Conservation (phyloP, 2,113 vertebrate species). For the Leuciscus idus region DNA sequence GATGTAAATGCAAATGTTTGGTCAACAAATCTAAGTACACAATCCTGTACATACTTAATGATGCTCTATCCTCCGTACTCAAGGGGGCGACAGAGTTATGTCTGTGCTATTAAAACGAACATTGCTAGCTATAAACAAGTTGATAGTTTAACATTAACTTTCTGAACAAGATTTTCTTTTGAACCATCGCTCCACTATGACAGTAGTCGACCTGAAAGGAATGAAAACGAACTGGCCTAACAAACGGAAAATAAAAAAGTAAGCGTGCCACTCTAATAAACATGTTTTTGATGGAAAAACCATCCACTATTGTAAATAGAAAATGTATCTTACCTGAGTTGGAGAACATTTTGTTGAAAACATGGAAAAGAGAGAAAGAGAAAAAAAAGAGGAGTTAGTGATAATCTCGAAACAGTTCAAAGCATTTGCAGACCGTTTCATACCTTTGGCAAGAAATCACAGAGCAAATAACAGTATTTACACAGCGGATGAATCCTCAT, state of each 20-base stretch:
- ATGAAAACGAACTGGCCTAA: neutral
- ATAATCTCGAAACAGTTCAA: constrained; percentile 23
- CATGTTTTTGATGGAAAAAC: neutral
- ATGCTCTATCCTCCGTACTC: neutral
- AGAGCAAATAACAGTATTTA: constrained; percentile 48
- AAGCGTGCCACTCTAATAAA: neutral
- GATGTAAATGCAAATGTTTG: neutral
- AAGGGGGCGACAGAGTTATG: neutral
- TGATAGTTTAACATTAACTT: constrained; percentile 29
- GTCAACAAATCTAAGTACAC: neutral
- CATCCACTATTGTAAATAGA: neutral
- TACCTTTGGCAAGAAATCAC: constrained; percentile 49
- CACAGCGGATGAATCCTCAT: constrained; percentile 43
- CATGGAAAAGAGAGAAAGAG: constrained; percentile 18
- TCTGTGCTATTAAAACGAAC: neutral
- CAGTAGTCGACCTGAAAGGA: neutral
- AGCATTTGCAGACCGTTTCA: constrained; percentile 24
- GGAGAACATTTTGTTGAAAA: constrained; percentile 17
- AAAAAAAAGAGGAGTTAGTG: neutral
- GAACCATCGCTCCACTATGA: neutral
- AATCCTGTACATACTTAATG: neutral
- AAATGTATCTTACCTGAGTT: constrained; percentile 49
- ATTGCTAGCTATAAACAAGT: neutral
- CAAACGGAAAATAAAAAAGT: neutral
- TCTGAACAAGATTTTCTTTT: constrained; percentile 60